Evolutionary conservation across 1,140 invertebrate species (phyloP), one percentile per base, ranked within the genome.

Genomic region (Drosophila yakuba): DNA sequence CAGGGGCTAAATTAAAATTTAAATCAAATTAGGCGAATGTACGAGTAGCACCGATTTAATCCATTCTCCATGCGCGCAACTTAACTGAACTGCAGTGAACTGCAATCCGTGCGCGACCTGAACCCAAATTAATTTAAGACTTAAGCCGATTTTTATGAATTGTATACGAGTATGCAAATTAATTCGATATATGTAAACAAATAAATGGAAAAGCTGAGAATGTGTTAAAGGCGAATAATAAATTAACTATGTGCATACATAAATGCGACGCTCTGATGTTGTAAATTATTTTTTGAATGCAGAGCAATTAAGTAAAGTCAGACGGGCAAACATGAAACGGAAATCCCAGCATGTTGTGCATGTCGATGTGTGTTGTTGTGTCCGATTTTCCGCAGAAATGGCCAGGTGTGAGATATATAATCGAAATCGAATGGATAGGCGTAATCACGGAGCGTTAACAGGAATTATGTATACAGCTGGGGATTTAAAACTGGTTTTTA

Each of bases 91-190:
- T 20, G 20, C 20, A 20, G 20, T 20, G 20, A 20, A 52, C 45
- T 28, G 51, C 57, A 81, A 81, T 77, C 59, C 59, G 59, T 52
- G 14, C n/a, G 35, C 20, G 8, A 12, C n/a, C 56, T 50, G 32
- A 56, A 51, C 45, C 15, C 32, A 50, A 67, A 80, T 71, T 84
- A 74, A 83, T 82, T 82, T 56, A 62, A 61, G 47, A 59, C 69
- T 78, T 82, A 82, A 81, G 79, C 68, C 44, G 54, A 67, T 74
- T 82, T 83, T 83, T 78, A 74, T 78, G 58, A 20, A 64, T 82
- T 64, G 67, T 57, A 77, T 59, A 69, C 54, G 48, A 20, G 58
- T 52, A 47, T 41, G 44, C 55, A 63, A 81, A 81, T 81, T 76
- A 81, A 74, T 63, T 23, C 61, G 58, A 39, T 62, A 74, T 60